phyloP scores from a whole-genome alignment of 2,113 vertebrate genomes.

The Callospermophilus lateralis region DNA sequence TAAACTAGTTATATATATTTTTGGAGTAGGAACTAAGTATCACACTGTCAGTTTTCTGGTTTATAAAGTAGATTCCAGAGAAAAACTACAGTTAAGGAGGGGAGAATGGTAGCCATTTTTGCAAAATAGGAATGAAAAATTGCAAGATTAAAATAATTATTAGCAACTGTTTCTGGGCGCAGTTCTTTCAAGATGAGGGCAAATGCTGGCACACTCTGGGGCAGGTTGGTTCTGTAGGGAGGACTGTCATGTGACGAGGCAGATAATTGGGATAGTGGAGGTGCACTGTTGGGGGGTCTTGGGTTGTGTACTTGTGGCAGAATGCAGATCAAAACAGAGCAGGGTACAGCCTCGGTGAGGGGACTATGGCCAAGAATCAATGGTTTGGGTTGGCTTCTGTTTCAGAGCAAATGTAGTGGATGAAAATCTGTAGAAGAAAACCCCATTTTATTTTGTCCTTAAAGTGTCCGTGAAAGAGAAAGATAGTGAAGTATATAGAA shows the following conservation, averaged over 20 bases:
- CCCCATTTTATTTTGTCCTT: not conserved
- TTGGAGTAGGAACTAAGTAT: not conserved
- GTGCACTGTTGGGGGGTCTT: not conserved
- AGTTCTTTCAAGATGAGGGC: not conserved
- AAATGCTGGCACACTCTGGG: not conserved
- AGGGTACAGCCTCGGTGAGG: not conserved
- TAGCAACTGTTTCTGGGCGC: not conserved
- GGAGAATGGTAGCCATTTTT: not conserved
- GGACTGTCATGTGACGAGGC: not conserved
- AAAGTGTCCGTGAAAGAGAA: not conserved
- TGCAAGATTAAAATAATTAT: not conserved
- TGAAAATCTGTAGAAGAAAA: not conserved
- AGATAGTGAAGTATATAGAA: not conserved
- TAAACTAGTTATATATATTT: not conserved
- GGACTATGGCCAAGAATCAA: not conserved
- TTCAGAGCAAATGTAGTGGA: not conserved
- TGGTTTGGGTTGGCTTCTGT: not conserved
- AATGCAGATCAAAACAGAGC: not conserved
- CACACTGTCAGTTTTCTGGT: not conserved
- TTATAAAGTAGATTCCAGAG: not conserved
- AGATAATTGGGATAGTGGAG: not conserved
- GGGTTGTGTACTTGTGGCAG: fast-evolving
- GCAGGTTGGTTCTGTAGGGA: not conserved
- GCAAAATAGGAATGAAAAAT: not conserved
- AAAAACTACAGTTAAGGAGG: not conserved